phyloP scores from a whole-genome alignment of 2,797 vertebrate species.

The Hafferia zeledoni region DNA sequence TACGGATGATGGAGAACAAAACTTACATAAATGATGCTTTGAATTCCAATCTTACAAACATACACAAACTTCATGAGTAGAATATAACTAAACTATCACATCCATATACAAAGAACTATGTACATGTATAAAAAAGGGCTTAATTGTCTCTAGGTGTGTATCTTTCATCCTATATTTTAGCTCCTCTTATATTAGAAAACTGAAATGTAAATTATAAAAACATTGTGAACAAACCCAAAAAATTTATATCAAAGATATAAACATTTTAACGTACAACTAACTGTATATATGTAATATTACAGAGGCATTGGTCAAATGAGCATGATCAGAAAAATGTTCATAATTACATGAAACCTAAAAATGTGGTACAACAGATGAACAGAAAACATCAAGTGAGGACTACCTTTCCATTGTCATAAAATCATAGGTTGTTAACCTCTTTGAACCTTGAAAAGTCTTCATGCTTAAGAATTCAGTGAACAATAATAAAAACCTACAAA shows the following conservation, averaged over 20 bases:
- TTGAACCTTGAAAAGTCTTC: not conserved
- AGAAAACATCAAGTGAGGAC: not conserved
- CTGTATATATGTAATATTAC: not conserved
- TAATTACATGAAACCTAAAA: not conserved
- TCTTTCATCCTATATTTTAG: not conserved
- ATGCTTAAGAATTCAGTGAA: conserved; percentile 42
- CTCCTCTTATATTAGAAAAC: not conserved
- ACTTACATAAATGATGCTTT: not conserved
- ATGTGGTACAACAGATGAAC: not conserved
- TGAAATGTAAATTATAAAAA: not conserved
- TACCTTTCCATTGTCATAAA: not conserved
- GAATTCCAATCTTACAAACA: not conserved
- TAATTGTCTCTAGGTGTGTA: not conserved
- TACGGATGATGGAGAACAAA: not conserved
- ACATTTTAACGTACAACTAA: not conserved
- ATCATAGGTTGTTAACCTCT: not conserved
- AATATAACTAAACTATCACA: not conserved
- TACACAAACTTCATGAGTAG: not conserved
- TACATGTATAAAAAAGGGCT: not conserved
- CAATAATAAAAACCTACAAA: conserved; percentile 28
- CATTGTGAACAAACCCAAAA: not conserved
- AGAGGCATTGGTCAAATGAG: conserved; percentile 9
- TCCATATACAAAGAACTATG: not conserved
- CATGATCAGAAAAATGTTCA: not conserved
- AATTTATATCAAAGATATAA: not conserved